Base-by-base conservation (phyloP, 2,888 invertebrate species). In the Ophraella communa region DNA sequence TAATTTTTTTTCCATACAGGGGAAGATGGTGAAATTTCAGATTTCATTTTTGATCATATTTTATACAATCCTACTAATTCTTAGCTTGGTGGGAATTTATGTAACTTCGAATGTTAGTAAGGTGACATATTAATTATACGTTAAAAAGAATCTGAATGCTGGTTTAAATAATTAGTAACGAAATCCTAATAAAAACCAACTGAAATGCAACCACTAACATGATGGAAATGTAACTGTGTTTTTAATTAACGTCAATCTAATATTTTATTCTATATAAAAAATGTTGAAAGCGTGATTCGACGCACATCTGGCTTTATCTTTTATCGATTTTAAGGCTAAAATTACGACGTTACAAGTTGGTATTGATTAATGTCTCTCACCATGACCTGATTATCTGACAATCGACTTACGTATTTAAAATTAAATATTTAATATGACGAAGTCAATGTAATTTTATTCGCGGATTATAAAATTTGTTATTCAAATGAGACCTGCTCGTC, bases 351-450 rank as follows among this genome's bases (percentile, higher is more conserved):
- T 59, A 59, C 59, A 49, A 14, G 24, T 18, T 24, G 51, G 23
- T 59, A 59, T 59, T 51, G 59, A 65, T 65, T 65, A 61, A 61
- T 65, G 61, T 30, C 17, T 35, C 18, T 56, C 44, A 39, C 65
- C 65, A 65, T 65, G 65, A 65, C 65, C 65, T 39, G 33, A 47
- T 58, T 57, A 57, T 45, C 49, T 51, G 54, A 59, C 33, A 61
- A 23, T 53, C 44, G 45, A 47, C 45, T 45, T 53, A 64, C 61
- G 51, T 54, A 53, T 27, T 23, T 18, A 8, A 49, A 51, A 59
- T 33, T n/a, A 47, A 57, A 33, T 33, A 33, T 58, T 58, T 30
- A 33, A 17, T 21, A 47, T 47, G 23, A 17, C 17, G 14, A 39
- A 39, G 39, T 39, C 7, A 39, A 14, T 39, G 11, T 30, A 30